These are phyloP conservation scores for Otolemur garnettii DNA, from an alignment of 2,113 vertebrate species.

Conservation along the genomic window DNA sequence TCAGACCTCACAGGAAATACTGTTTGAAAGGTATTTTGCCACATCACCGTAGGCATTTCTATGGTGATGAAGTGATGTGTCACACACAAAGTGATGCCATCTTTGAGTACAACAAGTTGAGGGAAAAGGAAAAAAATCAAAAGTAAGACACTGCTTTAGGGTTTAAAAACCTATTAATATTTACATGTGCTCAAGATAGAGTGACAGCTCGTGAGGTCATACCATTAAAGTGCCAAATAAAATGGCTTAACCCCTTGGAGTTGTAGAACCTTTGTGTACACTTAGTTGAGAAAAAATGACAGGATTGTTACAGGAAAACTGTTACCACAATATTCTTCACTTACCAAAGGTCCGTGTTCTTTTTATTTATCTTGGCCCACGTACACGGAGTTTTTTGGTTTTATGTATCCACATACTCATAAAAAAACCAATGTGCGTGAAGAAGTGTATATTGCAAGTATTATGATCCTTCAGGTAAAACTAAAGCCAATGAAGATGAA, in stretches of 20 bases:
- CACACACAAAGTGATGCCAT: not conserved
- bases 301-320: not conserved
- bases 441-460: not conserved
- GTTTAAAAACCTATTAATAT: not conserved
- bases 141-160: not conserved
- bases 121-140: not conserved
- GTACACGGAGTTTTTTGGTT: not conserved
- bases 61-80: slow-evolving; percentile 21
- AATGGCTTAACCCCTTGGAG: not conserved
- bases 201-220: not conserved
- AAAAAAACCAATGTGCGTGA: not conserved
- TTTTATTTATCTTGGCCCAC: not conserved
- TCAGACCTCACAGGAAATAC: slow-evolving; percentile 12
- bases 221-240: not conserved
- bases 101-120: slow-evolving; percentile 38
- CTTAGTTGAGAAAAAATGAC: not conserved
- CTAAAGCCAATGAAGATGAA: not conserved
- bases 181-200: not conserved
- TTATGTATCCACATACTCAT: not conserved
- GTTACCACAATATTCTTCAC: not conserved
- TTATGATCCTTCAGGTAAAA: slow-evolving; percentile 30
- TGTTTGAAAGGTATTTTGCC: slow-evolving; percentile 46
- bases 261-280: not conserved
- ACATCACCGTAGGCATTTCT: slow-evolving; percentile 63
- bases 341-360: not conserved